Conservation (phyloP, 2,888 invertebrate genomes). For the Drosophila rellima region DNA sequence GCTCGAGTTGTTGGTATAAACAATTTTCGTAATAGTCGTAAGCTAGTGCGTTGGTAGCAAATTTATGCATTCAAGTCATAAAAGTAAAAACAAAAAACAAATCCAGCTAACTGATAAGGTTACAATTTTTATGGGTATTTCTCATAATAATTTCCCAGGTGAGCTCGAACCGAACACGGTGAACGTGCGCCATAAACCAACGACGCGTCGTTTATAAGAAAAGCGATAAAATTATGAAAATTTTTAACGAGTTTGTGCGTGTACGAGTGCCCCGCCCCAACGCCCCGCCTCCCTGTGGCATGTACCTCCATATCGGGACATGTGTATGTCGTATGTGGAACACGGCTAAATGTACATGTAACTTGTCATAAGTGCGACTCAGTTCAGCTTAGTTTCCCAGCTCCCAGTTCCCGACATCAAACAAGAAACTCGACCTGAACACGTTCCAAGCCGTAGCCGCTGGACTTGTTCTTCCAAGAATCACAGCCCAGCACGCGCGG, state of each 20-base stretch:
- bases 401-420: conserved; percentile 10
- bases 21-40: not conserved
- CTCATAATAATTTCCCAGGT: conserved; percentile 68
- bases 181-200: conserved; percentile 61
- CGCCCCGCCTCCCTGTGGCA: not conserved
- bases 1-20: conserved; percentile 38
- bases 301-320: conserved; percentile 39
- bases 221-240: conserved; percentile 82
- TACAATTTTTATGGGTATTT: conserved; percentile 71
- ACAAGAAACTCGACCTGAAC: conserved; percentile 52
- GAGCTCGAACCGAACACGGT: conserved; percentile 27
- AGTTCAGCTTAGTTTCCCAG: conserved; percentile 21
- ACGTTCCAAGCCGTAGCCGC: conserved; percentile 61
- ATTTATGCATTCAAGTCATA: conserved; percentile 81
- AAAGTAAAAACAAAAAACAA: conserved; percentile 57
- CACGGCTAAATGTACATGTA: conserved; percentile 67
- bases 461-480: conserved; percentile 72
- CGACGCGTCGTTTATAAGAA: conserved; percentile 70
- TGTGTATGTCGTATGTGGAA: conserved; percentile 64
- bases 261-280: conserved; percentile 17
- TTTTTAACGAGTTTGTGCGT: conserved; percentile 53
- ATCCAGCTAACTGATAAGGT: conserved; percentile 53
- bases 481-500: conserved; percentile 74
- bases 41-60: conserved; percentile 38
- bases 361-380: conserved; percentile 70